A percentile compares a stretch with the other conserved stretches of the same genome.
phyloP scores from a whole-genome alignment of 92 coral and sea anemone species.

The Palythoa grandiflora region DNA sequence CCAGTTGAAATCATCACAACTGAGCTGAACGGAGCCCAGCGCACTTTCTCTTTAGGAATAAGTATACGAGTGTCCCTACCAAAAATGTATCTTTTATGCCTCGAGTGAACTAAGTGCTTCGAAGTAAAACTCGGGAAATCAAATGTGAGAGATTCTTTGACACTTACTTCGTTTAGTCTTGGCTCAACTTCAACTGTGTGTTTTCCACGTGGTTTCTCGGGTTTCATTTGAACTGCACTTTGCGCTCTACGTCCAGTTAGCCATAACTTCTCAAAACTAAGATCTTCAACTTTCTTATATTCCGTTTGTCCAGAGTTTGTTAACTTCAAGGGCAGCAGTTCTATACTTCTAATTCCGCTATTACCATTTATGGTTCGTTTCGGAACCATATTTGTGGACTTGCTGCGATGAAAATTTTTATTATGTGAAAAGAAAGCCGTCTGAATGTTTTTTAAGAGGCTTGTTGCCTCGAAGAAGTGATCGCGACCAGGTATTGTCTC shows the following conservation, averaged over 20 bases:
- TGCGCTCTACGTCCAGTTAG: constrained; percentile 63
- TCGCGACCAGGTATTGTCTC: background rate
- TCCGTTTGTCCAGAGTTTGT: background rate
- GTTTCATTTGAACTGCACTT: constrained; percentile 55
- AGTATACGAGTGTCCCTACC: constrained; percentile 65
- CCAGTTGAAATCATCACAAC: constrained; percentile 76
- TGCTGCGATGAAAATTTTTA: background rate
- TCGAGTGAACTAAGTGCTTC: constrained; percentile 34
- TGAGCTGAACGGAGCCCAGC: constrained; percentile 65
- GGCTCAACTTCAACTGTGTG: constrained; percentile 5
- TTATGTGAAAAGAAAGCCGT: background rate
- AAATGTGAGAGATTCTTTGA: background rate
- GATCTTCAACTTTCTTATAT: constrained; percentile 24
- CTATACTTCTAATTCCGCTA: background rate
- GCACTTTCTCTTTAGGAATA: constrained; percentile 30
- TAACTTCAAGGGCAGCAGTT: background rate
- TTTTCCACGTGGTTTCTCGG: constrained; percentile 17
- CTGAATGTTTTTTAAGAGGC: background rate
- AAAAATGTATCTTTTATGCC: constrained; percentile 56
- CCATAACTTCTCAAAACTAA: constrained; percentile 78
- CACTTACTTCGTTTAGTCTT: constrained; percentile 31
- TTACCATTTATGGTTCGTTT: background rate
- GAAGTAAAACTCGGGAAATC: background rate
- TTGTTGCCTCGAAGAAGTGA: background rate
- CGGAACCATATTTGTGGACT: background rate